These are phyloP conservation scores for Ceriagrion tenellum DNA, from an alignment of 2,888 invertebrate species.

Conservation along the genomic window DNA sequence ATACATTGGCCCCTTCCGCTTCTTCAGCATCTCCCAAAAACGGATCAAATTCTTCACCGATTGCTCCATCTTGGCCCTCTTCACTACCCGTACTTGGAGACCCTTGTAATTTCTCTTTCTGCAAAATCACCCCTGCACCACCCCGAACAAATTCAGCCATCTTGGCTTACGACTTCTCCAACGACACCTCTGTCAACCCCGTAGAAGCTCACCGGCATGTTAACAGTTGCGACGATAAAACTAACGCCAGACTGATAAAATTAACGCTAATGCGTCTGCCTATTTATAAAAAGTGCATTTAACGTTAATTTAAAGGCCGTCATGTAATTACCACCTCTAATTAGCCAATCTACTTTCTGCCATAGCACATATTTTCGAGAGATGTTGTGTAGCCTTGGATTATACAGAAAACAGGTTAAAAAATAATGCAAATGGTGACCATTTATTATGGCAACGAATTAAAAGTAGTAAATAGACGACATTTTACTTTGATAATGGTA, in stretches of 20 bases:
- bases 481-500: not conserved
- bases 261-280: not conserved
- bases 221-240: not conserved
- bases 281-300: not conserved
- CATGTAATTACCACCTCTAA: not conserved
- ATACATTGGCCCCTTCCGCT: conserved; percentile 80
- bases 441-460: not conserved
- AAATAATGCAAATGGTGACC: not conserved
- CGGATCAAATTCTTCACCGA: conserved; percentile 82
- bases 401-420: not conserved
- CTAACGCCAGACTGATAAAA: not conserved
- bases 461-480: not conserved
- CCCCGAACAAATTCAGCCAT: conserved; percentile 80
- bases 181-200: conserved; percentile 64
- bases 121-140: conserved; percentile 77
- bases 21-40: conserved; percentile 82
- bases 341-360: not conserved
- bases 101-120: conserved; percentile 80
- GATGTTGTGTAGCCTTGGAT: not conserved
- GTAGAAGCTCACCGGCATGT: conserved; percentile 64
- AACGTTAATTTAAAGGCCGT: not conserved
- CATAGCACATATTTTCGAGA: not conserved
- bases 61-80: conserved; percentile 82
- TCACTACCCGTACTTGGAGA: conserved; percentile 93
- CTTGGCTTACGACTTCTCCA: conserved; percentile 69